These are phyloP conservation scores for Aphaenogaster ashmeadi DNA, from an alignment of 1,140 invertebrate genomes.

Conservation along the genomic window DNA sequence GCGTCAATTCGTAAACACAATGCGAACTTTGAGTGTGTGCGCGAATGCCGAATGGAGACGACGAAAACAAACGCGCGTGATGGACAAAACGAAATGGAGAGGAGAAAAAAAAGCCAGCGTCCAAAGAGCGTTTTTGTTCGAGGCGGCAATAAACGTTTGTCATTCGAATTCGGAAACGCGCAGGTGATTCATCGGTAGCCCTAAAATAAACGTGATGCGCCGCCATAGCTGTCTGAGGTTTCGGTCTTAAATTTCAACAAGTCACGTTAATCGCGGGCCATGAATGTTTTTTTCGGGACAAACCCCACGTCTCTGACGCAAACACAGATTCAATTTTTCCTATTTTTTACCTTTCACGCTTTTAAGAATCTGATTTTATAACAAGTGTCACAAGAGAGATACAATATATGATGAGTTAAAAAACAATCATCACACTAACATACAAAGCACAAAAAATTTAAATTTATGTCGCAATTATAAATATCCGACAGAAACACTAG, in stretches of 20 bases:
- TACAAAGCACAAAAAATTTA: background rate
- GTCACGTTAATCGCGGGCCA: constrained; percentile 61
- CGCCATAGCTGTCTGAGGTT: constrained; percentile 73
- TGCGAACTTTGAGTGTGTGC: constrained; percentile 19
- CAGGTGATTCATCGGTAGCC: constrained; percentile 81
- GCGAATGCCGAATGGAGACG: background rate
- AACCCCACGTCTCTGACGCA: background rate
- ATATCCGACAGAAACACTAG: background rate
- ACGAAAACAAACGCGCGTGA: background rate
- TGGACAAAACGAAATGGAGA: constrained; percentile 65
- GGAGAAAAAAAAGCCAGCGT: constrained; percentile 40
- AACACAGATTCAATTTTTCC: background rate
- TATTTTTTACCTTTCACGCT: background rate
- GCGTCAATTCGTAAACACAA: constrained; percentile 9
- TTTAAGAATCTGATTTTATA: background rate
- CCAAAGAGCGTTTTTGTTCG: constrained; percentile 33
- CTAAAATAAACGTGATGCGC: constrained; percentile 85
- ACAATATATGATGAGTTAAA: background rate
- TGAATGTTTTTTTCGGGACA: constrained; percentile 41
- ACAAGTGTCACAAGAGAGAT: background rate
- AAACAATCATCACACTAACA: background rate
- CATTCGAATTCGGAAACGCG: constrained; percentile 75
- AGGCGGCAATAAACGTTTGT: constrained; percentile 80
- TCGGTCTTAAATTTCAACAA: constrained; percentile 77
- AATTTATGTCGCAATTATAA: background rate